Evolutionary conservation across 2,113 vertebrate genomes (phyloP).

Genomic region (Amblyornis subalaris): DNA sequence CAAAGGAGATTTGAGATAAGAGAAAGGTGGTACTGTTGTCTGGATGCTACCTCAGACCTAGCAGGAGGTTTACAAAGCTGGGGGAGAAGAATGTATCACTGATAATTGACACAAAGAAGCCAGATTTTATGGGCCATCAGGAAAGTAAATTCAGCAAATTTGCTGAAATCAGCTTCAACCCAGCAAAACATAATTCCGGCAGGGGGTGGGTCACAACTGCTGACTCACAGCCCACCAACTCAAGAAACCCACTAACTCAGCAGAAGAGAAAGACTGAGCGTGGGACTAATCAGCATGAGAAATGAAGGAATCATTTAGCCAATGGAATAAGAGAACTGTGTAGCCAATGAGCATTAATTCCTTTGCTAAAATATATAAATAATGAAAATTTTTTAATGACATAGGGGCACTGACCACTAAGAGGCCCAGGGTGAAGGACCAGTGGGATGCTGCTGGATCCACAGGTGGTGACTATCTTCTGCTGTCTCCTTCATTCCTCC

Average conservation of each 20-base stretch:
- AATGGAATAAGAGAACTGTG: background rate
- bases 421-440: too few species aligned
- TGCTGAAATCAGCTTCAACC: background rate
- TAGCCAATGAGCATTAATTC: background rate
- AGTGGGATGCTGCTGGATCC: background rate
- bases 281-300: background rate
- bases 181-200: background rate
- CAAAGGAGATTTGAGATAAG: background rate
- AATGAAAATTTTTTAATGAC: background rate
- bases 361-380: background rate
- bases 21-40: background rate
- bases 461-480: background rate
- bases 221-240: background rate
- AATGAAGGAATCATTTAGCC: background rate
- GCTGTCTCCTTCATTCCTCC: background rate
- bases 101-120: background rate
- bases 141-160: background rate
- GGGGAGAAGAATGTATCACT: background rate
- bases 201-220: background rate
- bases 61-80: background rate
- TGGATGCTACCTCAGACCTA: background rate
- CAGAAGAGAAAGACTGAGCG: background rate
- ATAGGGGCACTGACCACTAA: background rate
- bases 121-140: background rate
- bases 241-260: background rate